Evolutionary conservation across 2,797 vertebrate genomes (phyloP).

Genomic region (Amazonetta brasiliensis): DNA sequence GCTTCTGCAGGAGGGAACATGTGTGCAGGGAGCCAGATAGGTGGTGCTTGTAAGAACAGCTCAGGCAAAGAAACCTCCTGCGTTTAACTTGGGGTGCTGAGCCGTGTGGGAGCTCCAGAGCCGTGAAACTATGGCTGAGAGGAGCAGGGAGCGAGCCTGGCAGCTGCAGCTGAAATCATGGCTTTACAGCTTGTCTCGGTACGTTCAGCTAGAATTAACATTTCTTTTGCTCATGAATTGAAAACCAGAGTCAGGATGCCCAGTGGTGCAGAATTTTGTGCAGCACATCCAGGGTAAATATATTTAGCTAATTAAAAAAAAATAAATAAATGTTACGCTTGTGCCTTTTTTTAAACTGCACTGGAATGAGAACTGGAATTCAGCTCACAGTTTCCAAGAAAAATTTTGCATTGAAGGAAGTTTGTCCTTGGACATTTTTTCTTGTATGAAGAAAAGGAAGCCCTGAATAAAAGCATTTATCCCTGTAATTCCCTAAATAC

Average conservation of each 20-base stretch:
- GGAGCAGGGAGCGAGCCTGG: fast-evolving
- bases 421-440: background rate
- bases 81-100: background rate
- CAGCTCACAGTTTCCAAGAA: background rate
- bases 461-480: background rate
- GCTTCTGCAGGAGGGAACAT: fast-evolving
- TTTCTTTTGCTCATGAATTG: background rate
- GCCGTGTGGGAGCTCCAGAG: background rate
- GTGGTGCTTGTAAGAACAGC: background rate
- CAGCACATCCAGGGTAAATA: background rate
- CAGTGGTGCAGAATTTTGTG: background rate
- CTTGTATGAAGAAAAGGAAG: background rate
- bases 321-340: background rate
- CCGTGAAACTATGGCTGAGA: background rate
- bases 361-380: background rate
- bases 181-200: no score
- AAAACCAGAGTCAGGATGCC: background rate
- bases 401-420: background rate
- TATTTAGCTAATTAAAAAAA: background rate
- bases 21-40: background rate
- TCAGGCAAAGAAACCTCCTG: background rate
- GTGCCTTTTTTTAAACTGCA: background rate
- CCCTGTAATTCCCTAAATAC: background rate
- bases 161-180: fast-evolving
- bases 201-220: background rate